Evolutionary conservation across 2,888 invertebrate species (phyloP), one percentile per base, ranked within the genome.

Genomic region (Athrips mouffetella): DNA sequence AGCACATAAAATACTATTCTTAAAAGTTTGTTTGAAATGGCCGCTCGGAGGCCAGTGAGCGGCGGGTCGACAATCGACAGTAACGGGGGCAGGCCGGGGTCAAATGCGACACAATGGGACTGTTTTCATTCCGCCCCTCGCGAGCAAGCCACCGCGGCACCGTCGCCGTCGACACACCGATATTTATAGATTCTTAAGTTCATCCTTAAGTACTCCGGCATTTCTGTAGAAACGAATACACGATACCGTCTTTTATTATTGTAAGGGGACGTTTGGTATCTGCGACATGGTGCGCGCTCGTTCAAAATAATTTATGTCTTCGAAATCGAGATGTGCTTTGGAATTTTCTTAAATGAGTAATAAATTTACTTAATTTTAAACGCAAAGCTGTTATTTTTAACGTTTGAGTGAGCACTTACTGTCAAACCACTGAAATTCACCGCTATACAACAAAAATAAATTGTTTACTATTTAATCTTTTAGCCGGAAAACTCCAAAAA

Each of bases 101-200:
- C 37, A 37, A 21, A 16, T 20, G 35, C n/a, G 18, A 20, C 27
- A 42, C 41, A 42, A 42, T 42, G 29, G 23, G 27, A 2, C 29
- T 10, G 40, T 13, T 29, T 29, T n/a, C 41, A 29, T 16, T 27
- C 41, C 27, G 27, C 1, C 41, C 15, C 15, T 29, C 27, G 2
- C 8, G 8, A 18, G 18, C 16, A 11, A n/a, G n/a, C n/a, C n/a
- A n/a, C n/a, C n/a, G n/a, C n/a, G n/a, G n/a, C n/a, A 21, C 20
- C 31, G 21, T 13, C 21, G 13, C 11, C 23, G 21, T 33, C n/a
- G n/a, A n/a, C n/a, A n/a, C n/a, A n/a, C n/a, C n/a, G n/a, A n/a
- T 45, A 45, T 45, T 45, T 45, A 45, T 45, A 45, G 45, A 45
- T 45, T 45, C 33, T 23, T 45, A 21, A 21, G 23, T 11, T 21